phyloP scores from a whole-genome alignment of 1,140 invertebrate species.

The Tribolium castaneum region DNA sequence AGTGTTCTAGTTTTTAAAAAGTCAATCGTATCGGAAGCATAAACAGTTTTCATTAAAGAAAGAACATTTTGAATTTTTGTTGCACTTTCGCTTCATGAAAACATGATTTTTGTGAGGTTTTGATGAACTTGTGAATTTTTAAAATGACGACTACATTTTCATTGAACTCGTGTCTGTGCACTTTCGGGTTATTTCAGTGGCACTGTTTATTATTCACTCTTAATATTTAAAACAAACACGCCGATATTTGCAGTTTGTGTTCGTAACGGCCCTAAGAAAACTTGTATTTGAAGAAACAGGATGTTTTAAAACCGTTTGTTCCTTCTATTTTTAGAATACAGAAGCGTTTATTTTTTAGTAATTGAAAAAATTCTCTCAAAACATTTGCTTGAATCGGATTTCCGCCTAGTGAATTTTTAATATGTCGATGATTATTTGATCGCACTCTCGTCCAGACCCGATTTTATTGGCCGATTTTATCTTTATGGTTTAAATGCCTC shows the following conservation, averaged over 20 bases:
- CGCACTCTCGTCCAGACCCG: not conserved
- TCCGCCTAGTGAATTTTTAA: not conserved
- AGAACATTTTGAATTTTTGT: no score
- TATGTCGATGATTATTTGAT: not conserved
- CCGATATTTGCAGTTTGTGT: constrained; percentile 23
- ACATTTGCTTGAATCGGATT: not conserved
- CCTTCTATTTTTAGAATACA: not conserved
- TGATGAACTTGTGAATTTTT: no score
- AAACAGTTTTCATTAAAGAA: no score
- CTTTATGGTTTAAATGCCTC: not conserved
- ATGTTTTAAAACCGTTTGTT: not conserved
- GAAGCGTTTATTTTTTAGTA: not conserved
- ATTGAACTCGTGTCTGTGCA: not conserved
- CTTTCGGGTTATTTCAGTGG: not conserved
- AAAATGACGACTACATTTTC: not conserved
- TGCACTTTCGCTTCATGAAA: no score
- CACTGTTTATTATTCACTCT: constrained; percentile 22
- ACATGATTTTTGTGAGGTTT: no score
- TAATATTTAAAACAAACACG: constrained; percentile 26
- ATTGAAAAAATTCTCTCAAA: not conserved
- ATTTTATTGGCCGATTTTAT: constrained; percentile 5
- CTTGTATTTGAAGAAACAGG: constrained; percentile 25
- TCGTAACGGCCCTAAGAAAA: constrained; percentile 21
- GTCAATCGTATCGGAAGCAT: no score
- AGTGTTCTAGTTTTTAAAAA: no score